Evolutionary conservation across 2,113 vertebrate species (phyloP), one percentile per base, ranked within the genome.

Genomic region (Mesocricetus auratus): DNA sequence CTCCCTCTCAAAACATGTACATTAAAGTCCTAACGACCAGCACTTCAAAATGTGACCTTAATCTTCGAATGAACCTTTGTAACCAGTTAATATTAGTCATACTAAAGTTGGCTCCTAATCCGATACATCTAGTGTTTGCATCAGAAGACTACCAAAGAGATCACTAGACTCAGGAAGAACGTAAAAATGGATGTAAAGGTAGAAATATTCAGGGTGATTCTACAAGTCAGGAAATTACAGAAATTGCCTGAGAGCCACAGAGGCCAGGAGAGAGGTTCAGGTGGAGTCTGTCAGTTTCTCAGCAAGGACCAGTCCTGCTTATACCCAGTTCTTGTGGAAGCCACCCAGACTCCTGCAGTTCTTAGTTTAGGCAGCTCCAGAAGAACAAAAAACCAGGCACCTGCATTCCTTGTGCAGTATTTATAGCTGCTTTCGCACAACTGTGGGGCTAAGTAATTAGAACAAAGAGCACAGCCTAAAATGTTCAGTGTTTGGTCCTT

Each of bases 401-500:
- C 24, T 89, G 24, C 8, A n/a, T 77, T 73, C 39, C 88, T 86
- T 83, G 82, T 15, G 36, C 47, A 19, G 33, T 5, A 5, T 66
- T 31, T 53, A 11, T 16, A 71, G 42, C 69, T 91, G 60, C n/a
- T 78, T n/a, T 86, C 29, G 6, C 39, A 68, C 47, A 91, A 31
- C 0, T 31, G 45, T 29, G 71, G 45, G 66, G 29, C 10, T 73
- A 56, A 97, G 74, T 11, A 53, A 9, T 4, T 93, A 31, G 11
- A 75, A 50, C 81, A 94, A 90, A 92, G 68, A 71, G 22, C 22
- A 58, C 39, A 69, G 62, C 21, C 58, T 77, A 62, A 96, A 86
- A 91, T 68, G 47, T 42, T 85, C 29, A 24, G 24, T 39, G 9
- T 58, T 29, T 62, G 7, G 86, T 13, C 36, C 74, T 66, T 86